Evolutionary conservation across 2,797 vertebrate genomes (phyloP).

Genomic region (Cynopterus sphinx): DNA sequence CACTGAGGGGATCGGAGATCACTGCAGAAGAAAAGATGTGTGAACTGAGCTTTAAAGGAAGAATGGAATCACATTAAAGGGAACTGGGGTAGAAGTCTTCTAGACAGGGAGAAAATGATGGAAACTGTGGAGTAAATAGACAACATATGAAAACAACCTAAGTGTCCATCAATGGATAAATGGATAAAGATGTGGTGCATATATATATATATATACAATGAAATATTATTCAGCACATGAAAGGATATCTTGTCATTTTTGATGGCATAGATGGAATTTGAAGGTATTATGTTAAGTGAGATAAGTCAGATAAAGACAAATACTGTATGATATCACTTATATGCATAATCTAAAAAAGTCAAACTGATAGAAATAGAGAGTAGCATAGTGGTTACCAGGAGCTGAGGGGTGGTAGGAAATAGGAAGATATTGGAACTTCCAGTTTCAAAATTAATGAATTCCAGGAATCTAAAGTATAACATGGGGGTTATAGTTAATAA

Average conservation of each 20-base stretch:
- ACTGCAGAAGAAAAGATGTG: not conserved
- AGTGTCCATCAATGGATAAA: not conserved
- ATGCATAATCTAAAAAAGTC: not conserved
- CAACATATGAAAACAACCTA: not conserved
- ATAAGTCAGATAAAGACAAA: not conserved
- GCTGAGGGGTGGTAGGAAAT: not conserved
- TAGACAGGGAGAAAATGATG: not conserved
- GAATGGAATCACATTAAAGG: not conserved
- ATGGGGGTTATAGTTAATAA: not conserved
- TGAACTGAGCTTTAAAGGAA: not conserved
- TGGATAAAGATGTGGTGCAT: not conserved
- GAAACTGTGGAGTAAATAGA: not conserved
- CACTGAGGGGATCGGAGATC: not conserved
- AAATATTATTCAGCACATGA: not conserved
- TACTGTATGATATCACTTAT: not conserved
- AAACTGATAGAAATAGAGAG: not conserved
- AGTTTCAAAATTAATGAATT: not conserved
- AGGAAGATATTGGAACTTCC: not conserved
- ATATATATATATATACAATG: not conserved
- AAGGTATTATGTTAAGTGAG: not conserved
- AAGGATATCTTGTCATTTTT: not conserved
- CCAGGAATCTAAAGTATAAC: not conserved
- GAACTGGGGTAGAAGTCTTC: not conserved
- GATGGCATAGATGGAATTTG: not conserved
- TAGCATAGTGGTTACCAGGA: not conserved